Conservation (phyloP, 2,888 invertebrate species). For the Athalia rosae region DNA sequence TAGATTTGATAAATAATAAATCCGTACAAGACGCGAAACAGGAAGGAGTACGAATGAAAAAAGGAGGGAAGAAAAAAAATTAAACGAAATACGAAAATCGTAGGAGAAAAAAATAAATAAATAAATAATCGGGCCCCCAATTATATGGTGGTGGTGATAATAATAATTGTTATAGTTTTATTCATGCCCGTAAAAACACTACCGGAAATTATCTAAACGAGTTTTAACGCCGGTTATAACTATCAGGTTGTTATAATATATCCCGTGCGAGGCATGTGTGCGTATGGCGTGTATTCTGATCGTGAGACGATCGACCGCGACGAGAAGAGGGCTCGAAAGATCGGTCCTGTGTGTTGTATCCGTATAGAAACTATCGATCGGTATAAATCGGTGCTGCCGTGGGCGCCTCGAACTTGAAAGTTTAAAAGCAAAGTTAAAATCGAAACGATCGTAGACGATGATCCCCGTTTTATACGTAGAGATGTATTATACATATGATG, state of each 20-base stretch:
- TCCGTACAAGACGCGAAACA: no score
- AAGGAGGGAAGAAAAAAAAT: no score
- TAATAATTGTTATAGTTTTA: conserved; percentile 35
- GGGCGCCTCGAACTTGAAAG: conserved; percentile 37
- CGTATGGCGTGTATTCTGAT: not conserved
- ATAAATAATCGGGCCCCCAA: no score
- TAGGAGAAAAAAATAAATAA: no score
- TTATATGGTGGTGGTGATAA: not conserved
- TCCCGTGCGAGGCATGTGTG: not conserved
- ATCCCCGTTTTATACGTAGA: no score
- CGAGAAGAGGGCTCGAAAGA: conserved; percentile 15
- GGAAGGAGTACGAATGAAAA: no score
- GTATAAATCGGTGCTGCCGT: not conserved
- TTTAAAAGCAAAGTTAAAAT: conserved; percentile 33
- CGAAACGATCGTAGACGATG: not conserved
- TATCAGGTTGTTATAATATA: not conserved
- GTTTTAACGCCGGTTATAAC: conserved; percentile 2
- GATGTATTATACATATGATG: not conserved
- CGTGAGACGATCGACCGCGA: not conserved
- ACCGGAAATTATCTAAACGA: conserved; percentile 33
- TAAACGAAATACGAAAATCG: no score
- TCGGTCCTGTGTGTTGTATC: not conserved
- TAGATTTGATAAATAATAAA: no score
- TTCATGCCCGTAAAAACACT: conserved; percentile 12
- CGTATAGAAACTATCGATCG: not conserved